Evolutionary conservation across 2,113 vertebrate species (phyloP).

Genomic region (Vidua macroura): DNA sequence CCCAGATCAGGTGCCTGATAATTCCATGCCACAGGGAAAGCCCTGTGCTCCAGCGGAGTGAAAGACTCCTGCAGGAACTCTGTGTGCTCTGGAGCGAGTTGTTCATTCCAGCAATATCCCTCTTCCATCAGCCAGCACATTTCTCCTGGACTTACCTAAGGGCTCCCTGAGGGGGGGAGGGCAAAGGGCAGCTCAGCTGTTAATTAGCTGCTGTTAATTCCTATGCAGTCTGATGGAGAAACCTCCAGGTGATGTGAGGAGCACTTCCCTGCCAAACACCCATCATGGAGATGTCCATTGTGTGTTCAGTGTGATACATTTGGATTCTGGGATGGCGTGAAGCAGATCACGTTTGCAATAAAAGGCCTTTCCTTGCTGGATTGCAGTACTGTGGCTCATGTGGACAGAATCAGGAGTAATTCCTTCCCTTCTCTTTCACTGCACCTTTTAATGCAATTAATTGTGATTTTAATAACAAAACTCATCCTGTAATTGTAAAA

Average conservation of each 20-base stretch:
- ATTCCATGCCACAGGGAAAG: neutral
- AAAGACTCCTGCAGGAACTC: neutral
- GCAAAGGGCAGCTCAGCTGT: neutral
- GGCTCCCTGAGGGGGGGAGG: neutral
- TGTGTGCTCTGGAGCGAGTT: neutral
- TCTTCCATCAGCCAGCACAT: neutral
- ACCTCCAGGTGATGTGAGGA: neutral
- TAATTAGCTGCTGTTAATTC: neutral
- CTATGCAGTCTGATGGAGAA: neutral
- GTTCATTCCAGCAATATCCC: neutral
- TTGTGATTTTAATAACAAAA: neutral
- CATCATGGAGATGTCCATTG: rapidly evolving
- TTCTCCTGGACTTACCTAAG: neutral
- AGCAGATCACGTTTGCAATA: neutral
- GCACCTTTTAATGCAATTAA: neutral
- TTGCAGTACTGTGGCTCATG: rapidly evolving
- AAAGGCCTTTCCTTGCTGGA: neutral
- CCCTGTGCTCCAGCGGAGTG: rapidly evolving
- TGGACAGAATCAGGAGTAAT: rapidly evolving
- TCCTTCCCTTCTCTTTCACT: neutral
- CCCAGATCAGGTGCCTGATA: neutral
- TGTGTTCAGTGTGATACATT: neutral
- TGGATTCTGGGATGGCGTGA: neutral
- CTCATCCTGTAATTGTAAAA: neutral
- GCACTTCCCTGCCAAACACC: neutral